A percentile compares a stretch with the other conserved stretches of the same genome.
Evolutionary conservation across 35 echinoderm and acorn worm genomes (phyloP).

Genomic region (Strongylocentrotus purpuratus): DNA sequence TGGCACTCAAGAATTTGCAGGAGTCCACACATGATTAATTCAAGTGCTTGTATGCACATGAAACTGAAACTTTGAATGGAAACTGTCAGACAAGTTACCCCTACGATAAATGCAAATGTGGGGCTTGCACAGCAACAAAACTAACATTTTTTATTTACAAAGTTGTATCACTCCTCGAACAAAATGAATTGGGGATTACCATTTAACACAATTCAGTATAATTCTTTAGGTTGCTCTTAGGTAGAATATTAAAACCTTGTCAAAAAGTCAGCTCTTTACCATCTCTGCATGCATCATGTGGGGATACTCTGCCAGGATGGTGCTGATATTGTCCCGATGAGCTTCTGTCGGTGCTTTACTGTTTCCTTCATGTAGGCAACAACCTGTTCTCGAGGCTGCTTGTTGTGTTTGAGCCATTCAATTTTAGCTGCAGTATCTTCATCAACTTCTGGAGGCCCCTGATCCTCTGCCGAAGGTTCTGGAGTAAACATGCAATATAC

Average conservation of each 20-base stretch:
- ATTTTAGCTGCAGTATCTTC: neutral
- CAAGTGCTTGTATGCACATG: too few species aligned
- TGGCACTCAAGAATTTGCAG: too few species aligned
- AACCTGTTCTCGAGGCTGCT: neutral
- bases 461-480: neutral
- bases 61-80: too few species aligned
- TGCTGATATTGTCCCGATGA: neutral
- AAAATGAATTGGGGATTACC: too few species aligned
- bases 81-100: too few species aligned
- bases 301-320: neutral
- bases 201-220: neutral
- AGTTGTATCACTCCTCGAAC: too few species aligned
- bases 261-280: neutral
- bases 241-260: neutral
- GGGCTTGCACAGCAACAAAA: too few species aligned
- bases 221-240: neutral
- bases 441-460: neutral
- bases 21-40: too few species aligned
- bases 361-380: neutral
- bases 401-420: neutral
- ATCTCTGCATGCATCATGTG: neutral
- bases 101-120: too few species aligned
- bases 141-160: too few species aligned
- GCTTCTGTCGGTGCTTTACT: neutral
- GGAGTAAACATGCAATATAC: neutral